phyloP scores from a whole-genome alignment of 1,140 invertebrate species.

The Zaprionus inermis region DNA sequence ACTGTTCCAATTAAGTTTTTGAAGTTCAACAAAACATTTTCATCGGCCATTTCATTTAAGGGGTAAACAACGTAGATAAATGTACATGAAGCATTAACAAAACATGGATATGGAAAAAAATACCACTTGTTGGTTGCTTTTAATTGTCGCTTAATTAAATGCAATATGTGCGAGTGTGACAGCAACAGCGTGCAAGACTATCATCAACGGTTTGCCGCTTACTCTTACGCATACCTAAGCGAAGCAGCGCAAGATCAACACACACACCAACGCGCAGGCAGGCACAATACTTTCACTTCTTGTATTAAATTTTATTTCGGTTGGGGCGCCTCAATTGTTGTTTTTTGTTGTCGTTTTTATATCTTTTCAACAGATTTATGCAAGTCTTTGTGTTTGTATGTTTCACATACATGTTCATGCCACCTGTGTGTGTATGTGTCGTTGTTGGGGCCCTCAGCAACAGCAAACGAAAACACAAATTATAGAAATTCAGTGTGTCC shows the following conservation, averaged over 20 bases:
- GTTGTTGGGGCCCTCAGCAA: slow-evolving; percentile 57
- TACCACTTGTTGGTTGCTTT: slow-evolving; percentile 67
- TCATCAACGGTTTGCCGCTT: slow-evolving; percentile 27
- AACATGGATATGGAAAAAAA: slow-evolving; percentile 60
- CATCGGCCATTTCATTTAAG: background rate
- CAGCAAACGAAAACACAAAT: slow-evolving; percentile 48
- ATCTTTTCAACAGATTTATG: slow-evolving; percentile 65
- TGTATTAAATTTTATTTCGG: slow-evolving; percentile 76
- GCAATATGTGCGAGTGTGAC: slow-evolving; percentile 73
- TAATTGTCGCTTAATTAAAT: slow-evolving; percentile 68
- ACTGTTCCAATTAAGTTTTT: background rate
- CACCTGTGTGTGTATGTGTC: slow-evolving; percentile 13
- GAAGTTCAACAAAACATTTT: background rate
- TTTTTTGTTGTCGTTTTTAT: slow-evolving; percentile 54
- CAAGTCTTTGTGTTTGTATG: slow-evolving; percentile 47
- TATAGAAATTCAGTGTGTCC: slow-evolving; percentile 47
- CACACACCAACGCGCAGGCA: slow-evolving; percentile 20
- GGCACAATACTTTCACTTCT: slow-evolving; percentile 79
- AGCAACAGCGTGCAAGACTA: slow-evolving; percentile 61
- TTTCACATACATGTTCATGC: slow-evolving; percentile 7
- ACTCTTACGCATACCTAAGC: slow-evolving; percentile 50
- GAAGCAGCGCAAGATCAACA: slow-evolving; percentile 69
- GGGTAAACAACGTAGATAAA: background rate
- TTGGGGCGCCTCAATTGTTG: slow-evolving; percentile 53
- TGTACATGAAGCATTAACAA: slow-evolving; percentile 14